phyloP scores from a whole-genome alignment of 2,797 vertebrate genomes.

The Neoniphon sammara region DNA sequence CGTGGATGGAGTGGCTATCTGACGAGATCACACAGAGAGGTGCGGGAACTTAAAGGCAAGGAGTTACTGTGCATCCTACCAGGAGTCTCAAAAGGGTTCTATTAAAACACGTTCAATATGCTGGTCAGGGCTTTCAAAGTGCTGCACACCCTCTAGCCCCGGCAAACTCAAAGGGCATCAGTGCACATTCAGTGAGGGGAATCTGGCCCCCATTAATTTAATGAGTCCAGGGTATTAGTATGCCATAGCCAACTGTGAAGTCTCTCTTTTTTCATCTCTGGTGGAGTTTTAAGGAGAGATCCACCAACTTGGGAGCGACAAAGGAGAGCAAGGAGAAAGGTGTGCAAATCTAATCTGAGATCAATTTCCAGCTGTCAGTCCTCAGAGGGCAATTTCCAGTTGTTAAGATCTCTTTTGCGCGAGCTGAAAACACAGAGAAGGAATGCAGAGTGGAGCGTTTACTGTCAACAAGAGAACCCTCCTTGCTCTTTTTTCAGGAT shows the following conservation, averaged over 20 bases:
- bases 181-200: constrained; percentile 77
- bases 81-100: constrained; percentile 84
- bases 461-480: constrained; percentile 68
- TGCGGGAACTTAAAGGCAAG: constrained; percentile 82
- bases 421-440: constrained; percentile 63
- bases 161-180: constrained; percentile 86
- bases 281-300: constrained; percentile 77
- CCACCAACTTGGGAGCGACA: constrained; percentile 80
- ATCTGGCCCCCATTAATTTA: constrained; percentile 85
- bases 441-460: constrained; percentile 70
- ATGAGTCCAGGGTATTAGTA: constrained; percentile 86
- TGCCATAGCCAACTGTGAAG: constrained; percentile 81
- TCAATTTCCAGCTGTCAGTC: constrained; percentile 75
- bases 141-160: constrained; percentile 81
- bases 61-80: constrained; percentile 83
- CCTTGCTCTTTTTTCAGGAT: constrained; percentile 59
- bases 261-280: constrained; percentile 79
- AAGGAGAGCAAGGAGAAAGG: constrained; percentile 71
- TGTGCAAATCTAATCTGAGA: constrained; percentile 77
- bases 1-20: constrained; percentile 79
- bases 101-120: constrained; percentile 86
- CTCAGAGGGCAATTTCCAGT: constrained; percentile 77
- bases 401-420: constrained; percentile 74
- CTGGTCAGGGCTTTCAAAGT: constrained; percentile 86
- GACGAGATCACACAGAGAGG: constrained; percentile 82